phyloP scores from a whole-genome alignment of 2,888 invertebrate genomes.

The Octodonta nipae region DNA sequence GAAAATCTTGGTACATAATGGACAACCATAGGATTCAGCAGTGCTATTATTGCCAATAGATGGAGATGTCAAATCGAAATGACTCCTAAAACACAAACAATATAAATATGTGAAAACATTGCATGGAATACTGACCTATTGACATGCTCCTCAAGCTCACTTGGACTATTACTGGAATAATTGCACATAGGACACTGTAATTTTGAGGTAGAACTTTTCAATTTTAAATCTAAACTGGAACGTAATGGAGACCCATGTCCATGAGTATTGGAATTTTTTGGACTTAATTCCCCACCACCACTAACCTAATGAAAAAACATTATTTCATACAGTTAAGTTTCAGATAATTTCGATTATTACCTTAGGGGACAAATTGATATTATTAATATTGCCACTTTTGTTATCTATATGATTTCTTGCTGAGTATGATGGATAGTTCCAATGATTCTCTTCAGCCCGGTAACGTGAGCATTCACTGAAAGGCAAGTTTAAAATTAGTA shows the following conservation, averaged over 20 bases:
- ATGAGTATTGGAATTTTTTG: conserved; percentile 36
- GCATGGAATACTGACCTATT: conserved; percentile 40
- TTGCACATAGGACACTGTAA: conserved; percentile 63
- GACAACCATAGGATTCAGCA: conserved; percentile 53
- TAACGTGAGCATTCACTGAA: conserved; percentile 28
- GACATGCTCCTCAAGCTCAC: conserved; percentile 67
- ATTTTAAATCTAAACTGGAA: conserved; percentile 54
- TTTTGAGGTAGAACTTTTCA: conserved; percentile 45
- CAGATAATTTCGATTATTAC: too few relatives aligned
- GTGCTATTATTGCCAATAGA: conserved; percentile 40
- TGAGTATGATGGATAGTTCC: conserved; percentile 24
- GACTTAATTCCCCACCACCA: conserved; percentile 32
- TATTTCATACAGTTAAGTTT: conserved; percentile 2
- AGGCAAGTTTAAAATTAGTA: conserved; percentile 4
- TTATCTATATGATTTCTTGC: conserved; percentile 19
- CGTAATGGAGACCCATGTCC: conserved; percentile 64
- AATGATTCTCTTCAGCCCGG: conserved; percentile 22
- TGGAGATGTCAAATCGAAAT: conserved; percentile 69
- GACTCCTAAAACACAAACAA: conserved; percentile 43
- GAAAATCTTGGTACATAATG: conserved; percentile 62
- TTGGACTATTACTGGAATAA: conserved; percentile 59
- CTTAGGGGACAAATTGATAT: conserved; percentile 34
- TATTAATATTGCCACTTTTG: conserved; percentile 31
- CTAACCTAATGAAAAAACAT: conserved; percentile 28
- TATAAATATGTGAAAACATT: too few relatives aligned